Evolutionary conservation across 2,113 vertebrate genomes (phyloP), one percentile per base, ranked within the genome.

Genomic region (Dicaeum eximium): DNA sequence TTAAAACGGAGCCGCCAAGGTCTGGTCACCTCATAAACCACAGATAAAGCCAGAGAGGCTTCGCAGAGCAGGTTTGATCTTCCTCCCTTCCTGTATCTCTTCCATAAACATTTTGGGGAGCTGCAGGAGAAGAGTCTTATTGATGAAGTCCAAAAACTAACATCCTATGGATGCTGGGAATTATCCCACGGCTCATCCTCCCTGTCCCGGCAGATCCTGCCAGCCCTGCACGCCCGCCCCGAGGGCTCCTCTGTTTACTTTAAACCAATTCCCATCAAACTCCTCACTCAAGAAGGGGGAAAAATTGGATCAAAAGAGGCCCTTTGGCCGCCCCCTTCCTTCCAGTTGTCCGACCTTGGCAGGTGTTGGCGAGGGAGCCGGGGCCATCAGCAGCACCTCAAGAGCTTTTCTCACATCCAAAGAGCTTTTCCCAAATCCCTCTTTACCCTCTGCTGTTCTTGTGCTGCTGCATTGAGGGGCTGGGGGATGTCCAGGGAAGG

Each of bases 1-100:
- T 88, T 96, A 77, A 96, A 96, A 92, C 40, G 53, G 95, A 95
- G 91, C 96, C 87, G 89, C 84, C 79, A 33, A 94, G 95, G 91
- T 95, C 95, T 73, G 92, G 94, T 45, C 96, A 97, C 95, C 96
- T 97, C 96, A 97, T 97, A 95, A 97, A 97, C 56, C 90, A 96
- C 92, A 96, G 96, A 97, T 97, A 97, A 96, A 91, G 80, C 66
- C 91, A 90, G 74, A n/a, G 65, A 58, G 79, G 91, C 81, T 77
- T 92, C 9, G 0, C 48, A 50, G 58, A 61, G 79, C 94, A 96
- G 95, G 96, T 96, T 96, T 96, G 96, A 96, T 97, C 96, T 97
- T 96, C 95, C 89, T 93, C 95, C 87, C 85, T 95, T 95, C 96
- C 95, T 95, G 94, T 94, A 94, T 95, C 95, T 94, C 95, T 96